Conservation (phyloP, 2,113 vertebrate genomes). For the Potamarius usumacintae region DNA sequence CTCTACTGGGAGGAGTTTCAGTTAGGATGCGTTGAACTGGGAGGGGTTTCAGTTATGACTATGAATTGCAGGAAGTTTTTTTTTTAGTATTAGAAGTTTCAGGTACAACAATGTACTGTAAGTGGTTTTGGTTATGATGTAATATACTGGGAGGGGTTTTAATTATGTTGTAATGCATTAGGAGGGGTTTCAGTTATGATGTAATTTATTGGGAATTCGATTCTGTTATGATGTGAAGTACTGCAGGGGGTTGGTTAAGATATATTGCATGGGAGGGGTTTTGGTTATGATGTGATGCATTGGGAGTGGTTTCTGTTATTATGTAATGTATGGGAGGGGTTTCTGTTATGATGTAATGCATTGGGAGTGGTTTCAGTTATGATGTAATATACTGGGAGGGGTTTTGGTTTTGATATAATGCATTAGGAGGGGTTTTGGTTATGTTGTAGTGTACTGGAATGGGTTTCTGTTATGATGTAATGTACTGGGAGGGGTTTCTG, state of each 20-base stretch:
- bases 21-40: neutral
- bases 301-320: neutral
- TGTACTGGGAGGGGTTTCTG: neutral
- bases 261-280: neutral
- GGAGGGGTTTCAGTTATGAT: neutral
- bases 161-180: neutral
- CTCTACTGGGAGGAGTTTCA: neutral
- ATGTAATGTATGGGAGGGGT: neutral
- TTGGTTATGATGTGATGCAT: neutral
- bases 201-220: neutral
- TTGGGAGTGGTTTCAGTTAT: too few relatives aligned
- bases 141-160: neutral
- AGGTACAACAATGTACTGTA: neutral
- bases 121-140: neutral
- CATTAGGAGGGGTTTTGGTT: too few relatives aligned
- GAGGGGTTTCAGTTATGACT: neutral
- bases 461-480: neutral
- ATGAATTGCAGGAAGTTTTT: too few relatives aligned
- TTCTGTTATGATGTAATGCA: neutral
- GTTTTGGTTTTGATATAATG: too few relatives aligned
- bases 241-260: neutral
- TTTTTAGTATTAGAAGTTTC: neutral
- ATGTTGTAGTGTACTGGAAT: neutral
- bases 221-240: neutral
- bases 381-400: too few relatives aligned